These are phyloP conservation scores for Macaca mulatta DNA, from an alignment of 2,113 vertebrate species.

Conservation along the genomic window DNA sequence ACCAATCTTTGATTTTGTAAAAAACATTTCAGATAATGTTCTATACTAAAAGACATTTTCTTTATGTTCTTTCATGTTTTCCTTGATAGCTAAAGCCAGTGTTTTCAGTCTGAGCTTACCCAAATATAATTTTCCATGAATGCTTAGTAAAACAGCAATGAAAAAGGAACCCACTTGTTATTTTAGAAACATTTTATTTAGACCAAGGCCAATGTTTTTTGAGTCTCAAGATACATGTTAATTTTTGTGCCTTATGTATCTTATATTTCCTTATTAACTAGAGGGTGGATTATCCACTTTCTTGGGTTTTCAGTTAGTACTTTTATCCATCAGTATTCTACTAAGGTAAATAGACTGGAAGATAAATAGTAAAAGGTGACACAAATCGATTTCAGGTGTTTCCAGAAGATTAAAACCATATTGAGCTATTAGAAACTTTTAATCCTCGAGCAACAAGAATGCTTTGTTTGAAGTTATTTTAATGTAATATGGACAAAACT, in stretches of 20 bases:
- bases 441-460: constrained; percentile 47
- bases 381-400: constrained; percentile 53
- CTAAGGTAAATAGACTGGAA: constrained; percentile 3
- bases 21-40: constrained; percentile 22
- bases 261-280: background rate
- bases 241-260: constrained; percentile 46
- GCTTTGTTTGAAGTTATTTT: constrained; percentile 53
- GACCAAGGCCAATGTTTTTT: constrained; percentile 41
- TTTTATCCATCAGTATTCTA: constrained; percentile 16
- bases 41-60: background rate
- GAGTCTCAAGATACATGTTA: background rate
- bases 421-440: constrained; percentile 52
- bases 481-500: constrained; percentile 45
- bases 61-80: constrained; percentile 45
- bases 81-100: constrained; percentile 35
- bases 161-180: constrained; percentile 36
- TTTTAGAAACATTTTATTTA: constrained; percentile 62
- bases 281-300: background rate
- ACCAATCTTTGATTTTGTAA: constrained; percentile 9
- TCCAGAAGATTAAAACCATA: constrained; percentile 27
- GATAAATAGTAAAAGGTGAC: constrained; percentile 52
- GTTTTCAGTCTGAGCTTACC: constrained; percentile 18
- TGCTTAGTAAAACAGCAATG: constrained; percentile 38
- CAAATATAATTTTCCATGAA: constrained; percentile 38
- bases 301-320: constrained; percentile 14